Conservation (phyloP, 53 echinoderm and acorn worm species). For the Luidia sarsii region DNA sequence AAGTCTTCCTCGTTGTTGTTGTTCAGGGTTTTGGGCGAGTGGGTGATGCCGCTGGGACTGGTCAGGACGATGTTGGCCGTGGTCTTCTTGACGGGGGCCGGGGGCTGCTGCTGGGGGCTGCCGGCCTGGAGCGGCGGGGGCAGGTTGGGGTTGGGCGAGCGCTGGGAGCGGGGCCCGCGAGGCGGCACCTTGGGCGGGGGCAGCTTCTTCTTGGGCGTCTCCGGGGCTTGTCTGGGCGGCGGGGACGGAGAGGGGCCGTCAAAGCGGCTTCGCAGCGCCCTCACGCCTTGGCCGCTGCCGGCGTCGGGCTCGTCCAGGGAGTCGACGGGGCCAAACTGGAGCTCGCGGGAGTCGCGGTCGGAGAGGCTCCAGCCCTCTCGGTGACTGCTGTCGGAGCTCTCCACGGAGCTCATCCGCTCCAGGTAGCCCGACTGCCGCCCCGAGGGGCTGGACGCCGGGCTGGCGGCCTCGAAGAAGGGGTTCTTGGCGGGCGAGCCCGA, state of each 20-base stretch:
- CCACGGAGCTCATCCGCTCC: constrained; percentile 43
- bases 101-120: constrained; percentile 39
- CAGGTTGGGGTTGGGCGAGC: constrained; percentile 2
- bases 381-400: constrained; percentile 34
- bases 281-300: constrained; percentile 3
- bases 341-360: constrained; percentile 32
- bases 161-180: constrained; percentile 50
- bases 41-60: constrained; percentile 31
- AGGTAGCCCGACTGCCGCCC: constrained; percentile 1
- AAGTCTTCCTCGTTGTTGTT: constrained; percentile 52
- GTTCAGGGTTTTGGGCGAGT: constrained; percentile 46
- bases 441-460: constrained; percentile 3
- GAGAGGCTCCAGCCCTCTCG: constrained; percentile 13
- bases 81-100: constrained; percentile 13
- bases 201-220: not conserved
- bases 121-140: constrained; percentile 36
- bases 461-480: constrained; percentile 26
- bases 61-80: constrained; percentile 28
- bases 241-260: constrained; percentile 4
- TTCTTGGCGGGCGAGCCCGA: constrained; percentile 23
- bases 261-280: constrained; percentile 25
- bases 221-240: not conserved
- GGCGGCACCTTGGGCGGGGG: constrained; percentile 49
- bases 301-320: constrained; percentile 9
- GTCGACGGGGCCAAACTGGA: constrained; percentile 46